Evolutionary conservation across 1,140 invertebrate species (phyloP).

Genomic region (Cotesia glomerata): DNA sequence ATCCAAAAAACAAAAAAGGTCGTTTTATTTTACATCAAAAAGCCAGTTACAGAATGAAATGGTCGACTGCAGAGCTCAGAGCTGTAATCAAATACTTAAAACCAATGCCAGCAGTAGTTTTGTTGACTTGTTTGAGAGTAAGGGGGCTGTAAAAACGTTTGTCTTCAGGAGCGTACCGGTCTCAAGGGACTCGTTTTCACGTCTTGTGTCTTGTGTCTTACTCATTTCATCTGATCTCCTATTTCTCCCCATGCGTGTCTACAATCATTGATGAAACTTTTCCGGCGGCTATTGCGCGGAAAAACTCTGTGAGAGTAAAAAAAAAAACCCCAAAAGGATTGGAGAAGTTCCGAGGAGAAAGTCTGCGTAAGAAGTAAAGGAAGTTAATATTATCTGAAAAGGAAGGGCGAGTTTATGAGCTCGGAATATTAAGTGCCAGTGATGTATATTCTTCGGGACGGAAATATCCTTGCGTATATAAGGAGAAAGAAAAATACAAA

Average conservation of each 20-base stretch:
- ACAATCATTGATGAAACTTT: conserved; percentile 3
- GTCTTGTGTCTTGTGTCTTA: conserved; percentile 20
- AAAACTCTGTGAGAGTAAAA: background rate
- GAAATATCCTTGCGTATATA: conserved; percentile 23
- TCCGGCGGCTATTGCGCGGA: background rate
- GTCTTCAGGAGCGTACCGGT: conserved; percentile 31
- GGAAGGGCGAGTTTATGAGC: background rate
- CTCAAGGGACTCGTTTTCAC: conserved; percentile 29
- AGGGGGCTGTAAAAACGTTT: conserved; percentile 43
- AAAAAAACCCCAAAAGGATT: conserved; percentile 3
- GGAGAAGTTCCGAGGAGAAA: conserved; percentile 24
- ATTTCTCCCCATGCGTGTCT: conserved; percentile 2
- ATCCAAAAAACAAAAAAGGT: conserved; percentile 8
- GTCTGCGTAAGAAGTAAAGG: background rate
- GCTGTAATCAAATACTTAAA: conserved; percentile 60
- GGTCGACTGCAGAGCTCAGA: conserved; percentile 40
- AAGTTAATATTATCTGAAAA: background rate
- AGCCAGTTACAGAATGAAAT: conserved; percentile 30
- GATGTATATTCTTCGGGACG: conserved; percentile 20
- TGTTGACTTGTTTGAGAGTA: conserved; percentile 5
- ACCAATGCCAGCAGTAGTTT: conserved; percentile 33
- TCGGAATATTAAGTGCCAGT: conserved; percentile 16
- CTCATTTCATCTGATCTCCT: background rate
- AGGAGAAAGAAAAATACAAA: conserved; percentile 56
- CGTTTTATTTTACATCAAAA: conserved; percentile 31